Percentiles rank a stretch among this genome's conserved stretches.
phyloP scores from a whole-genome alignment of 92 coral and sea anemone species.

The Hydrozoanthus gracilis region DNA sequence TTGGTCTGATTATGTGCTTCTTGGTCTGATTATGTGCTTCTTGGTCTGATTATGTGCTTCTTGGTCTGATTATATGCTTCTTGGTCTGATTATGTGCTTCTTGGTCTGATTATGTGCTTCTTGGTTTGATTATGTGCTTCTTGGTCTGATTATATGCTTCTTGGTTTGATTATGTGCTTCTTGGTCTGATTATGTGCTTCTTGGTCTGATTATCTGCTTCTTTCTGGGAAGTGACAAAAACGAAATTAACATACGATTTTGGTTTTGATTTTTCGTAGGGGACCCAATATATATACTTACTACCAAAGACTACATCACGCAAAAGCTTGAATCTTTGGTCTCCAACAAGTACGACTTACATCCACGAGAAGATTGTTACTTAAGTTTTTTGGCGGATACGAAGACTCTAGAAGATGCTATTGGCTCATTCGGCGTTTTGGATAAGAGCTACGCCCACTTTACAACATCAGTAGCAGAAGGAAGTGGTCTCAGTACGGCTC shows the following conservation, averaged over 20 bases:
- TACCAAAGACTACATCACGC: conserved; percentile 60
- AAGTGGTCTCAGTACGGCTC: conserved; percentile 52
- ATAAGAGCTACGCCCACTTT: conserved; percentile 55
- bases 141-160: too few relatives aligned
- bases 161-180: too few relatives aligned
- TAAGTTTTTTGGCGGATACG: conserved; percentile 51
- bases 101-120: too few relatives aligned
- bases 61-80: too few relatives aligned
- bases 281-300: conserved; percentile 67
- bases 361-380: conserved; percentile 73
- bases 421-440: conserved; percentile 57
- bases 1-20: too few relatives aligned
- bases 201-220: too few relatives aligned
- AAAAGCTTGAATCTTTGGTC: conserved; percentile 54
- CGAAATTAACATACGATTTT: neutral
- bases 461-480: conserved; percentile 69
- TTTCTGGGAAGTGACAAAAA: too few relatives aligned
- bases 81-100: too few relatives aligned
- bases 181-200: too few relatives aligned
- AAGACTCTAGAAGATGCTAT: conserved; percentile 43
- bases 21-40: too few relatives aligned
- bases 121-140: too few relatives aligned
- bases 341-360: conserved; percentile 56
- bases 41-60: too few relatives aligned
- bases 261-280: conserved; percentile 23